A percentile compares a stretch with the other conserved stretches of the same genome.
phyloP scores from a whole-genome alignment of 1,140 invertebrate genomes.

The Nephila pilipes region DNA sequence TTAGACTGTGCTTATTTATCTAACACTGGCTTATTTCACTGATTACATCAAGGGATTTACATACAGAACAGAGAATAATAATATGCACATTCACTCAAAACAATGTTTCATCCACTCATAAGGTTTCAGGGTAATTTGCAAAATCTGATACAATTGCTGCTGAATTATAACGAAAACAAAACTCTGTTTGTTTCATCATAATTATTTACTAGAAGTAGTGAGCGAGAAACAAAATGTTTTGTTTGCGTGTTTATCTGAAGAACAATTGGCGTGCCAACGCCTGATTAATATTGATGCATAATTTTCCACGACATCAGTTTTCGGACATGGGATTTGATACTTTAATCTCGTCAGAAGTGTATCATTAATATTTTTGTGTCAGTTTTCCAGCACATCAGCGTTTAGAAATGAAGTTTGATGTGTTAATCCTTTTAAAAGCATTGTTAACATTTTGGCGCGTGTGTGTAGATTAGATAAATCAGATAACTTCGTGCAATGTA shows the following conservation, averaged over 20 bases:
- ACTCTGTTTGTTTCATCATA: not conserved
- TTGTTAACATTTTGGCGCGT: no score
- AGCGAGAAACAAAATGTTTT: not conserved
- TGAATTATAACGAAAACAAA: not conserved
- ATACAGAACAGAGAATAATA: not conserved
- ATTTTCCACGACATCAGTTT: not conserved
- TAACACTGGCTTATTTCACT: not conserved
- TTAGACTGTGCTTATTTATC: not conserved
- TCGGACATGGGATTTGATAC: not conserved
- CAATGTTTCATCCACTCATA: not conserved
- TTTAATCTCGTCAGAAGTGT: not conserved
- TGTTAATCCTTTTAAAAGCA: no score
- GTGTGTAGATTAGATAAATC: no score
- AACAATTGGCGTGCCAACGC: not conserved
- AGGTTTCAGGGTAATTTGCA: not conserved
- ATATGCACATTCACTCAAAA: not conserved
- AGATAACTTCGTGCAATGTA: no score
- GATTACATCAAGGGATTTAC: not conserved
- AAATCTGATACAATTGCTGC: not conserved
- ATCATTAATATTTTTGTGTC: not conserved
- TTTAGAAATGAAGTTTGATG: no score
- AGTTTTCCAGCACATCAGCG: no score
- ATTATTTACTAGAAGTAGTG: not conserved
- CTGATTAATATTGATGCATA: conserved; percentile 4
- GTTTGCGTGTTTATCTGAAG: not conserved